These are phyloP conservation scores for Triplophysa dalaica DNA, from an alignment of 2,113 vertebrate genomes.

Conservation along the genomic window DNA sequence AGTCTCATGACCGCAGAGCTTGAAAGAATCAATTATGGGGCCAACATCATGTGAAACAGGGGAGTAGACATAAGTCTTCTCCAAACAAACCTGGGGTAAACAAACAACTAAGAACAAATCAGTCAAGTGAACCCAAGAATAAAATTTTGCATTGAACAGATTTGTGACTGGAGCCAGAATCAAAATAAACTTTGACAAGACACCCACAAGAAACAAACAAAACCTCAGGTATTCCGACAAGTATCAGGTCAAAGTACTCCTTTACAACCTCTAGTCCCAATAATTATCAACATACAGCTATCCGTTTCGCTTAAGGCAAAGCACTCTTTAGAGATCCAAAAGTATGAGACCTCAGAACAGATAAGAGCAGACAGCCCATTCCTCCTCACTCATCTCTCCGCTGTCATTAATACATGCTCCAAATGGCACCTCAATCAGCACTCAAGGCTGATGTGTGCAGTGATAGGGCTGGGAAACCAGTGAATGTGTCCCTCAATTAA, in stretches of 20 bases:
- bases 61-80: background rate
- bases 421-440: constrained; percentile 38
- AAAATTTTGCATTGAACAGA: background rate
- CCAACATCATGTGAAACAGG: constrained; percentile 32
- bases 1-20: constrained; percentile 30
- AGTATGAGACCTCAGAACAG: constrained; percentile 21
- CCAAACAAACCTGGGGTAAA: background rate
- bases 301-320: background rate
- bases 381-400: constrained; percentile 18
- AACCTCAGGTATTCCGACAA: background rate
- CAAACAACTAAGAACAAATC: background rate
- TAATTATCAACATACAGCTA: background rate
- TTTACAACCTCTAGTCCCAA: background rate
- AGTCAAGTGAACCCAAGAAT: background rate
- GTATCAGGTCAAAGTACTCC: constrained; percentile 2
- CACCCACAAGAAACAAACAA: background rate
- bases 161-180: too few relatives aligned
- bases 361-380: constrained; percentile 27
- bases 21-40: background rate
- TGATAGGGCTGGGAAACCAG: constrained; percentile 46
- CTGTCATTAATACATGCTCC: constrained; percentile 53
- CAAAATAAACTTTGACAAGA: too few relatives aligned
- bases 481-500: constrained; percentile 53
- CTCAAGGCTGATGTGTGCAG: constrained; percentile 48
- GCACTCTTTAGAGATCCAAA: constrained; percentile 23